Evolutionary conservation across 2,113 vertebrate genomes (phyloP), one percentile per base, ranked within the genome.

Genomic region (Trematocara variabile): DNA sequence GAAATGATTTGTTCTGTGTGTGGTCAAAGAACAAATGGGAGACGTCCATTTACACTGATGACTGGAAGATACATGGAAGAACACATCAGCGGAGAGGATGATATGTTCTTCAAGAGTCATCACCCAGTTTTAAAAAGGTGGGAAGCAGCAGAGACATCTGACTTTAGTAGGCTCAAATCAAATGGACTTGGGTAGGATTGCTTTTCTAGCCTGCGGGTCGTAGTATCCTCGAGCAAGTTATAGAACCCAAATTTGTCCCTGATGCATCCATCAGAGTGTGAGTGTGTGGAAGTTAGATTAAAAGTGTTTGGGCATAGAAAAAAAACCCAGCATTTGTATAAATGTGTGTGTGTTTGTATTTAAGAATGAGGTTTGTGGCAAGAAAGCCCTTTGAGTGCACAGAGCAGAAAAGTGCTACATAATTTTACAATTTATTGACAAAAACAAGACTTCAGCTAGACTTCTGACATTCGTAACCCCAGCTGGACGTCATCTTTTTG

Each of bases 11-110:
- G 65, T 77, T 88, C 52, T 60, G 60, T 54, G 10, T 22, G 20
- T 58, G 90, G 80, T 91, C 79, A 91, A 34, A 90, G 53, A 88
- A 81, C 86, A 91, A 70, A 83, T 73, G 30, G 53, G 77, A 86
- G 30, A 77, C 20, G 52, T 65, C 22, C 37, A 77, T 84, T 89
- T 46, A 55, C 50, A 75, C 25, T n/a, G 56, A 88, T 83, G 79
- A 81, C 55, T 22, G 55, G 60, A 60, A 10, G 52, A 88, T 33
- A n/a, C 53, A 18, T 20, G 16, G 18, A 65, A 65, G 58, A 60
- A 58, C 37, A 28, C 7, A 65, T 22, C 7, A 63, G 37, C 9
- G 16, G 25, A 18, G 34, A 34, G 55, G 80, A 84, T 8, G 25
- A 44, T 60, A 37, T 1, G 4, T 39, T 53, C 6, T 84, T 52